phyloP scores from a whole-genome alignment of 1,140 invertebrate genomes.

The Parapsyche elsis region DNA sequence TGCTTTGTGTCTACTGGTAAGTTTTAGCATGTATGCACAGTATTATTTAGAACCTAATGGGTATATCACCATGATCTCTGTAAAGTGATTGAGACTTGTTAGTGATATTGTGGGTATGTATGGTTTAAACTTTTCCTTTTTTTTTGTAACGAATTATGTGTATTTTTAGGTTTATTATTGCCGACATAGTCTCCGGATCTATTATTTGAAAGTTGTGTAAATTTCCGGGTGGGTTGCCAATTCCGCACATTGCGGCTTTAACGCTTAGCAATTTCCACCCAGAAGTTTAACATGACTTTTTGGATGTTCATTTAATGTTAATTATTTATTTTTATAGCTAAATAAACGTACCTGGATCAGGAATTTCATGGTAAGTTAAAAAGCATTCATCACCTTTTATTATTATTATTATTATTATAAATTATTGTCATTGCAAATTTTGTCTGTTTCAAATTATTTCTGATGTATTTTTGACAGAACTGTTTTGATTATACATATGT shows the following conservation, averaged over 20 bases:
- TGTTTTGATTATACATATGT: not conserved
- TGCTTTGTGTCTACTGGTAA: not conserved
- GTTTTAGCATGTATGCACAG: not conserved
- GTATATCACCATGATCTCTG: not conserved
- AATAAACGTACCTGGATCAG: constrained; percentile 5
- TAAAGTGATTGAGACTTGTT: not conserved
- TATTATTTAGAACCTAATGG: not conserved
- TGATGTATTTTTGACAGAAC: not conserved
- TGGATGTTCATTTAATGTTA: not conserved
- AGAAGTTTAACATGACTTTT: not conserved
- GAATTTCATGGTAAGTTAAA: constrained; percentile 3
- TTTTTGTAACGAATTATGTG: too few species aligned
- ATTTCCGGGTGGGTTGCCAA: too few species aligned
- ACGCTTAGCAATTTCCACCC: too few species aligned
- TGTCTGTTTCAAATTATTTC: not conserved
- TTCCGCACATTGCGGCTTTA: too few species aligned
- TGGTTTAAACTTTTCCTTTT: not conserved
- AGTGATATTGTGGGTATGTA: constrained; percentile 2
- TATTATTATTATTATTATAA: too few species aligned
- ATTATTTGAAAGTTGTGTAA: too few species aligned
- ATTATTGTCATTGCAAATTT: not conserved
- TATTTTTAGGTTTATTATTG: too few species aligned
- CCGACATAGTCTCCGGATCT: too few species aligned
- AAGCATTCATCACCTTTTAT: too few species aligned
- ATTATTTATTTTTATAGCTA: constrained; percentile 27